Evolutionary conservation across 2,797 vertebrate species (phyloP).

Genomic region (Siniperca undulata): DNA sequence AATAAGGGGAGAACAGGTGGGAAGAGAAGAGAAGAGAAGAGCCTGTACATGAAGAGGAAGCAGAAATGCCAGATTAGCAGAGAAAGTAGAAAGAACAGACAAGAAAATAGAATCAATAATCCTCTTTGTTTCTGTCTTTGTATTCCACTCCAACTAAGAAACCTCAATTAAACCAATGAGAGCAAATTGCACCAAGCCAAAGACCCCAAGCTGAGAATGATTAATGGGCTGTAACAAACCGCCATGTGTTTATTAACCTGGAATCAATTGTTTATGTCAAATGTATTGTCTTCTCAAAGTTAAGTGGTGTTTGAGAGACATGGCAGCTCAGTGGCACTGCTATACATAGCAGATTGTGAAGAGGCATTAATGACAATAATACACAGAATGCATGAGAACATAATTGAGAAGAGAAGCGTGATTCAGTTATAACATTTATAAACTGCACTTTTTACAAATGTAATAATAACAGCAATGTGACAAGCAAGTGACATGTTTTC

Average conservation of each 20-base stretch:
- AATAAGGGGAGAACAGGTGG: not conserved
- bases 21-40: not conserved
- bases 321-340: not conserved
- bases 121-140: conserved; percentile 45
- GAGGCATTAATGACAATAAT: not conserved
- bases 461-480: not conserved
- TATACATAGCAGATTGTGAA: not conserved
- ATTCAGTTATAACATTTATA: not conserved
- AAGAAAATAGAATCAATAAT: conserved; percentile 43
- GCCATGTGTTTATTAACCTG: conserved; percentile 52
- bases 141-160: conserved; percentile 32
- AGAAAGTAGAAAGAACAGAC: conserved; percentile 24
- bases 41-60: conserved; percentile 2
- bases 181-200: conserved; percentile 31
- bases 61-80: conserved; percentile 21
- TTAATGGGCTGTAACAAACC: conserved; percentile 58
- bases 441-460: not conserved
- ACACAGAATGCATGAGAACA: not conserved
- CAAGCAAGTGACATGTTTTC: not conserved
- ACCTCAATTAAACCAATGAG: conserved; percentile 47
- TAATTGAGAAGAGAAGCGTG: not conserved
- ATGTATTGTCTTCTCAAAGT: conserved; percentile 42
- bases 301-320: conserved; percentile 32
- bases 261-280: conserved; percentile 53
- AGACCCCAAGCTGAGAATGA: conserved; percentile 38